These are phyloP conservation scores for Glaucomys volans DNA, from an alignment of 2,113 vertebrate genomes.

Conservation along the genomic window DNA sequence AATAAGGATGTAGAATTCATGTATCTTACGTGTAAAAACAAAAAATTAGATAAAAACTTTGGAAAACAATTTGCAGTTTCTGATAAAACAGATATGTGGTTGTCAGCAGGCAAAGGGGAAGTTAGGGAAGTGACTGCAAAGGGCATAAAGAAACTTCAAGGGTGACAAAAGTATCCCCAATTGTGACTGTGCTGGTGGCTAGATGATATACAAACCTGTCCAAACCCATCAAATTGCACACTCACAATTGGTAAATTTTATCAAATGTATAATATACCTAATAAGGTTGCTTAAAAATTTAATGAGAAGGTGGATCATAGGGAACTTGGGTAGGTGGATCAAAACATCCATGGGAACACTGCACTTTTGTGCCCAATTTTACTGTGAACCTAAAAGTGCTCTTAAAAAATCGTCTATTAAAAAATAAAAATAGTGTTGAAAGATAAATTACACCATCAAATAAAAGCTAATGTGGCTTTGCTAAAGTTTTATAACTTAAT, in stretches of 20 bases:
- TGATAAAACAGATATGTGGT: neutral
- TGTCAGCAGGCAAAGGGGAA: neutral
- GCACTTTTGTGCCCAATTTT: neutral
- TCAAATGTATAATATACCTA: neutral
- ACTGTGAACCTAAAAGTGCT: neutral
- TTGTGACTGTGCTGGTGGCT: too few species aligned
- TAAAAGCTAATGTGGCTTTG: neutral
- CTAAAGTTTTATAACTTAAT: neutral
- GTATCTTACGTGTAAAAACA: neutral
- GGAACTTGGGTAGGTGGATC: accelerated
- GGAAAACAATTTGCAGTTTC: neutral
- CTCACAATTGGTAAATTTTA: neutral
- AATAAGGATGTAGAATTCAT: neutral
- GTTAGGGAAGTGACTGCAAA: neutral
- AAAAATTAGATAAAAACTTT: neutral
- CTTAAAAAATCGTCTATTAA: neutral
- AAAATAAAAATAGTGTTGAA: neutral
- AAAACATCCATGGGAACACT: neutral
- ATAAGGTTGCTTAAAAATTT: neutral
- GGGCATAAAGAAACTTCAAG: neutral
- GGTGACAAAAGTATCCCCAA: neutral
- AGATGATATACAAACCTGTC: neutral
- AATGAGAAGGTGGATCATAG: too few species aligned
- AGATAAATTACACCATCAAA: neutral
- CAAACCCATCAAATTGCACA: neutral